Evolutionary conservation across 2,797 vertebrate genomes (phyloP).

Genomic region (Furcifer pardalis): DNA sequence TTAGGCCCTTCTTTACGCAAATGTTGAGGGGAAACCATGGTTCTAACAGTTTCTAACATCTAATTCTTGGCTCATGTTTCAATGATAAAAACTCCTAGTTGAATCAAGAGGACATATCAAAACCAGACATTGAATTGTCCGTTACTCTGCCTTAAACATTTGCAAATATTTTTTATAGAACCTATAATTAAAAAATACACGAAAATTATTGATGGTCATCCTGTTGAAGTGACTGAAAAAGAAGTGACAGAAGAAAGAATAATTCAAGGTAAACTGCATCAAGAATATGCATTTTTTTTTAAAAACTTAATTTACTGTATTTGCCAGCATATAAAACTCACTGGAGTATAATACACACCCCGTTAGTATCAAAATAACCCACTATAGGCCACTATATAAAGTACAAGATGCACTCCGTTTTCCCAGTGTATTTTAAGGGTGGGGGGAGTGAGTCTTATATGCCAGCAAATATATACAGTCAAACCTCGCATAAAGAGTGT

Average conservation of each 20-base stretch:
- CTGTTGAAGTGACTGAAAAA: slow-evolving; percentile 74
- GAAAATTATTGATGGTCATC: slow-evolving; percentile 77
- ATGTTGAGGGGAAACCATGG: neutral
- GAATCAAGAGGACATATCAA: neutral
- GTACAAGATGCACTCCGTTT: too few relatives aligned
- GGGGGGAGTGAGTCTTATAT: too few relatives aligned
- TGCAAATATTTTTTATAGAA: slow-evolving; percentile 62
- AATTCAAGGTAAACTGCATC: slow-evolving; percentile 81
- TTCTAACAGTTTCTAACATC: neutral
- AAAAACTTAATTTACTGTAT: too few relatives aligned
- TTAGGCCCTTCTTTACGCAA: neutral
- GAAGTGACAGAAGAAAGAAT: slow-evolving; percentile 76
- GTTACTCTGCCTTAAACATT: slow-evolving; percentile 46
- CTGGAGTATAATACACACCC: too few relatives aligned
- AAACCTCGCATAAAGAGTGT: too few relatives aligned
- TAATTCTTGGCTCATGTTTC: neutral
- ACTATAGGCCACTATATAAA: too few relatives aligned
- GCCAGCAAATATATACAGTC: too few relatives aligned
- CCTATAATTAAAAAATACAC: slow-evolving; percentile 83
- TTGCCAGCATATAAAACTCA: too few relatives aligned
- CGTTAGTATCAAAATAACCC: too few relatives aligned
- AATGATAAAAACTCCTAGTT: neutral
- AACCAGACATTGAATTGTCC: neutral
- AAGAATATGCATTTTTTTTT: neutral
- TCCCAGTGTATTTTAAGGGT: too few relatives aligned